Percentiles rank a stretch among this genome's conserved stretches.
These are phyloP conservation scores for Polydesmus complanatus DNA, from an alignment of 2,888 invertebrate species.

Conservation along the genomic window DNA sequence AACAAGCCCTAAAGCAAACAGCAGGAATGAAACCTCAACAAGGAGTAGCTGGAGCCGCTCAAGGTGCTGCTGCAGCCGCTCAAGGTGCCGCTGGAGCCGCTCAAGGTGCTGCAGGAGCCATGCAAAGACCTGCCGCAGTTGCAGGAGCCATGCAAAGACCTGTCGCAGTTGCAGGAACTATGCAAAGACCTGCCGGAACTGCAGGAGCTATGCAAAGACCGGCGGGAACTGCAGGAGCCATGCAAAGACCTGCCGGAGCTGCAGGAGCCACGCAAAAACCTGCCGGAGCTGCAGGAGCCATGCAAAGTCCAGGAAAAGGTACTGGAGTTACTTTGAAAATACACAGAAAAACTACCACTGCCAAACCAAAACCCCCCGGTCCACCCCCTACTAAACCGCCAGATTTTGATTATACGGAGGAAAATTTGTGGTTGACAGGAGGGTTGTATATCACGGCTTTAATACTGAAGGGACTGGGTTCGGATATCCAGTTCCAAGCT, in stretches of 20 bases:
- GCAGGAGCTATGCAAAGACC: neutral
- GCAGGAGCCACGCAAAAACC: no score
- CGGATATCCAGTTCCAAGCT: neutral
- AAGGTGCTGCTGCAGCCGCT: neutral
- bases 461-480: neutral
- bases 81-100: neutral
- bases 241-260: neutral
- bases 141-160: neutral
- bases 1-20: no score
- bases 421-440: neutral
- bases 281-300: neutral
- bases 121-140: neutral
- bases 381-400: neutral
- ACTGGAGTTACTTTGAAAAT: no score
- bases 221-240: neutral
- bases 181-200: neutral
- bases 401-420: neutral
- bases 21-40: no score
- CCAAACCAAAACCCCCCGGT: neutral
- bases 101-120: neutral
- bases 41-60: neutral
- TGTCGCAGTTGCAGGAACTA: neutral
- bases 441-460: neutral
- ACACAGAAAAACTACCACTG: no score
- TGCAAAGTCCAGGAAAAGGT: no score